Evolutionary conservation across 2,888 invertebrate genomes (phyloP), one percentile per base, ranked within the genome.

Genomic region (Scotopteryx bipunctaria): DNA sequence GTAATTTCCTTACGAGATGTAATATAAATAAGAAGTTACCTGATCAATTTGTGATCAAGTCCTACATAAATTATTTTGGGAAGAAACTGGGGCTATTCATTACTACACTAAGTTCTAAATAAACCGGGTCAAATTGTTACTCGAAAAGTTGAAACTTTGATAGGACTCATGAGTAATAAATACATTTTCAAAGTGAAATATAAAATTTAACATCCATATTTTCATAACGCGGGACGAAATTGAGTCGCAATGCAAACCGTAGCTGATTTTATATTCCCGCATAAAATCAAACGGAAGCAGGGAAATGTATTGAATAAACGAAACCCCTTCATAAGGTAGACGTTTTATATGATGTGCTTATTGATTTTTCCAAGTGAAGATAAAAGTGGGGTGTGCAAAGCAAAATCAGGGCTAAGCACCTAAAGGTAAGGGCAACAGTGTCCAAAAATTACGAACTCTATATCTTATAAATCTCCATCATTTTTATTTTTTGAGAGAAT

Each of bases 271-370:
- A 41, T 41, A 41, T 48, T 21, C 41, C 9, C 15, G 41, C 16
- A 35, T 46, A 33, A 37, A 42, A 41, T 55, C 42, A 45, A 42
- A 50, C 16, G 25, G 41, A 50, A 46, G 32, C 41, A 49, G 13
- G 43, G 37, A 54, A 41, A 45, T 36, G 35, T 48, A 48, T 17
- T 35, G 33, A 25, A 41, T 38, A 48, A 40, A 23, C n/a, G 48
- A 21, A 33, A 27, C 11, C 25, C 36, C 17, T 25, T 32, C 32
- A 37, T 29, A 45, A 35, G 3, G 13, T 27, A 27, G 2, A 27
- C 5, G 6, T 16, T 35, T 27, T 44, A 35, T 27, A 3, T 25
- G 1, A 8, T 27, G n/a, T 25, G 11, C 27, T 27, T 25, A 9
- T 9, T 9, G 9, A 9, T 9, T 9, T 9, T n/a, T n/a, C n/a